Evolutionary conservation across 2,797 vertebrate species (phyloP).

Genomic region (Galaxias olidus): DNA sequence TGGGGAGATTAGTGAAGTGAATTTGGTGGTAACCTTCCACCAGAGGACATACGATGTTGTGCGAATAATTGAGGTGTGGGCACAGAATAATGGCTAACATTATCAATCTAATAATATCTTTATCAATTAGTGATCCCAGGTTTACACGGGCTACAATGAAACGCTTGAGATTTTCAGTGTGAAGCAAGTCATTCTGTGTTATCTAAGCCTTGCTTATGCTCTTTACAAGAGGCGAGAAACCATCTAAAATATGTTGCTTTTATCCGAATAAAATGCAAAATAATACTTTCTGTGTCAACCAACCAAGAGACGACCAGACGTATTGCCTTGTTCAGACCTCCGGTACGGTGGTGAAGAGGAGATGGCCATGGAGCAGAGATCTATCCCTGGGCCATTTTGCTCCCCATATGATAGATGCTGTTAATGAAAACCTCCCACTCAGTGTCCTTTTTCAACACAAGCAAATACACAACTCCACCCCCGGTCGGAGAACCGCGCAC

Average conservation of each 20-base stretch:
- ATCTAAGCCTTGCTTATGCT: not conserved
- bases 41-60: no score
- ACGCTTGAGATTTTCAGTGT: not conserved
- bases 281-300: not conserved
- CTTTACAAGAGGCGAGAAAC: not conserved
- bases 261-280: not conserved
- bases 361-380: conserved; percentile 26
- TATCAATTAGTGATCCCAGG: no score
- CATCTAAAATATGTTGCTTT: not conserved
- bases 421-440: conserved; percentile 48
- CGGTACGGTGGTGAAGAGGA: conserved; percentile 22
- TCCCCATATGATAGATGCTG: conserved; percentile 28
- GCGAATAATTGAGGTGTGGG: no score
- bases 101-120: no score
- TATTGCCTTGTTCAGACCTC: conserved; percentile 24
- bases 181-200: not conserved
- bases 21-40: no score
- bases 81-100: no score
- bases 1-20: no score
- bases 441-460: conserved; percentile 37
- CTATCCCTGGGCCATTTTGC: conserved; percentile 23
- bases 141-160: no score
- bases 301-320: conserved; percentile 7
- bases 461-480: conserved; percentile 30
- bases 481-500: conserved; percentile 18